A percentile compares a stretch with the other conserved stretches of the same genome.
Evolutionary conservation across 2,113 vertebrate species (phyloP).

Genomic region (Chunga burmeisteri): DNA sequence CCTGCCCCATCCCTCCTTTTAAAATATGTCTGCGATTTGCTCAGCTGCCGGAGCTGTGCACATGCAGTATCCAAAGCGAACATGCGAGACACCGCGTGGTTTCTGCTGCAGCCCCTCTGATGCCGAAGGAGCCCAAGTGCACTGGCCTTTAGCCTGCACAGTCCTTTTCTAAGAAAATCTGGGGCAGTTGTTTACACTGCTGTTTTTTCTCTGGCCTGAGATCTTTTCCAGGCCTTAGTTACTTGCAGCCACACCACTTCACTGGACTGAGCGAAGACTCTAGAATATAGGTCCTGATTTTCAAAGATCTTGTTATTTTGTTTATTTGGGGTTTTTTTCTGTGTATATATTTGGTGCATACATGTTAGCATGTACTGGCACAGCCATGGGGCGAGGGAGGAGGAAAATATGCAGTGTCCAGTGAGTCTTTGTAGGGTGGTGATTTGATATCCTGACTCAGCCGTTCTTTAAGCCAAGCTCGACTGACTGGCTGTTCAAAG

Average conservation of each 20-base stretch:
- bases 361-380: background rate
- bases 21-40: background rate
- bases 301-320: fast-evolving
- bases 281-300: background rate
- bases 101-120: background rate
- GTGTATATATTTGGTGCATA: background rate
- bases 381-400: background rate
- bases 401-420: background rate
- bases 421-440: background rate
- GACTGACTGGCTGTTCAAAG: background rate
- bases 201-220: background rate
- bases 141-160: background rate
- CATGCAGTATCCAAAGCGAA: background rate
- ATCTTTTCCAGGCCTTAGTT: background rate
- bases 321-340: background rate
- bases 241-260: background rate
- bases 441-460: background rate
- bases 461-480: background rate
- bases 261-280: background rate
- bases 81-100: background rate
- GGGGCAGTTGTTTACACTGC: background rate
- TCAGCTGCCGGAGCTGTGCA: background rate
- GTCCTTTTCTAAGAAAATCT: background rate
- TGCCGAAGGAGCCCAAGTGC: background rate
- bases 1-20: background rate